These are phyloP conservation scores for Neoaliturus tenellus DNA, from an alignment of 2,888 invertebrate species.

Conservation along the genomic window DNA sequence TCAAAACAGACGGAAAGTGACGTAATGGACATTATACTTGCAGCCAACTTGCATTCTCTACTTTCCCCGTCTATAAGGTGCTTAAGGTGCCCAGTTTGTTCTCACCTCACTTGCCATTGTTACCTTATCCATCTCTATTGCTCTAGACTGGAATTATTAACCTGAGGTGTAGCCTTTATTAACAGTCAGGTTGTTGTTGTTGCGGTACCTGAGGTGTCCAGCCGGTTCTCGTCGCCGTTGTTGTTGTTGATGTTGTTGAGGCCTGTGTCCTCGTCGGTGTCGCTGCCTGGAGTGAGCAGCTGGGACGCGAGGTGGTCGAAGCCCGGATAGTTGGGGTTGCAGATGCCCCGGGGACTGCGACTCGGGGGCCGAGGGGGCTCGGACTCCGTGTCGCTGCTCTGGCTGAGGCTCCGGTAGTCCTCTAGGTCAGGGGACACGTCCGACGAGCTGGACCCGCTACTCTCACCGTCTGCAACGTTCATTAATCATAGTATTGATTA, in stretches of 20 bases:
- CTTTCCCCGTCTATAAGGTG: no score
- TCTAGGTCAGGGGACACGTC: conserved; percentile 53
- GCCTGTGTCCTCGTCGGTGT: conserved; percentile 71
- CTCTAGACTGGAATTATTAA: no score
- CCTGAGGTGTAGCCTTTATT: no score
- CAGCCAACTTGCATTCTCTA: no score
- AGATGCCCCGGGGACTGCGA: conserved; percentile 76
- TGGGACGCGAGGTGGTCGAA: conserved; percentile 89
- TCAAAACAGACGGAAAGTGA: no score
- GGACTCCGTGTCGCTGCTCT: conserved; percentile 60
- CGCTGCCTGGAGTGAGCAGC: conserved; percentile 72
- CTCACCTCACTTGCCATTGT: no score
- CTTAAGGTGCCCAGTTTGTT: no score
- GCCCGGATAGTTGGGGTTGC: conserved; percentile 90
- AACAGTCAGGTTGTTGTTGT: no score
- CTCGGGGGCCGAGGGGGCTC: conserved; percentile 59
- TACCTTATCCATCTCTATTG: no score
- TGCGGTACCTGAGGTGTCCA: no score
- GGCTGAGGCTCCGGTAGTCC: conserved; percentile 59
- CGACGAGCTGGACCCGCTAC: conserved; percentile 43
- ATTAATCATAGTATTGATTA: no score
- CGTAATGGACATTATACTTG: no score
- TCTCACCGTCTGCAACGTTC: background rate
- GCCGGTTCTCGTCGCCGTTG: conserved; percentile 71
- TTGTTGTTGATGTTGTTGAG: conserved; percentile 72